Evolutionary conservation across 2,797 vertebrate species (phyloP), one percentile per base, ranked within the genome.

Genomic region (Ctenosaura bakeri): DNA sequence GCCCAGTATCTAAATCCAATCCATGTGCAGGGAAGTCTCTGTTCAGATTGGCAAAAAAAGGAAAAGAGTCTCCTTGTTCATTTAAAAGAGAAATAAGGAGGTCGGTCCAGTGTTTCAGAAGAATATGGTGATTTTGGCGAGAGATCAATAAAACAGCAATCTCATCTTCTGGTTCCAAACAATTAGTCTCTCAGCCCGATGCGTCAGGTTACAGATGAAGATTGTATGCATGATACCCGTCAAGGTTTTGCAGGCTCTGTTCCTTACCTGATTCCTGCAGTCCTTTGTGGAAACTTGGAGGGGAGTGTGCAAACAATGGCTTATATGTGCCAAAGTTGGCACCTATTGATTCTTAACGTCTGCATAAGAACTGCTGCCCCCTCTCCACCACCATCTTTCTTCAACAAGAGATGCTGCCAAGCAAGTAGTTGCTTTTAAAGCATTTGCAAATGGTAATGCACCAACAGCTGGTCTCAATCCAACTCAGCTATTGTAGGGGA

Each of bases 381-480:
- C 73, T 46, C 56, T 29, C 62, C n/a, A 6, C 38, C 69, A 35
- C 73, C 8, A 42, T 13, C 73, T 83, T 83, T 4, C 22, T 76
- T 92, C 87, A 95, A 91, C 93, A 93, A 95, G 94, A 95, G 54
- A 86, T 85, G 92, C 94, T 97, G 97, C 97, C 97, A 97, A 97
- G 97, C 96, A 97, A 97, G 96, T 97, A 97, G 97, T 97, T 97
- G 97, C 97, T 97, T 69, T 97, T 97, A 97, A 50, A 97, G 97
- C 97, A 97, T 97, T 97, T 97, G 97, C 97, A 97, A 97, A 97
- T 97, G 97, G 96, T 97, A 97, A 97, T 97, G 96, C 94, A 97
- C 97, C 97, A 98, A 97, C 97, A 97, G 97, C 97, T 98, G 97
- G 97, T 97, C 96, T 94, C 97, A 93, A 95, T 97, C 97, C 97